Evolutionary conservation across 2,888 invertebrate genomes (phyloP), one percentile per base, ranked within the genome.

Genomic region (Sicus ferrugineus): DNA sequence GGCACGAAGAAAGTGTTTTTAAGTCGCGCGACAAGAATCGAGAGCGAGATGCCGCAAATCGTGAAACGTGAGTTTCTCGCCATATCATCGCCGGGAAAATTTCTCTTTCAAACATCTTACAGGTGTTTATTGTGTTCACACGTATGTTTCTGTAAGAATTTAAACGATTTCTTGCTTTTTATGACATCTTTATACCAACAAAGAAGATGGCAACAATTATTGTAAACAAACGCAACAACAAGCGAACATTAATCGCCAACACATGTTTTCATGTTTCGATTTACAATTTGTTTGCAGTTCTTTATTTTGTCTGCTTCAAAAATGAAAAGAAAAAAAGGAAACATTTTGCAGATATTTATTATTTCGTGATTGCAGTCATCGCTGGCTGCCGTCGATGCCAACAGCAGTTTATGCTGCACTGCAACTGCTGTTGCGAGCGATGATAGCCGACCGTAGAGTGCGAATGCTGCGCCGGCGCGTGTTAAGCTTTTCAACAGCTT

Each of bases 371-470:
- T 54, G 21, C 52, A 38, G 34, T 52, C 23, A 14, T 1, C 4
- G 16, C 2, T 6, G 2, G 3, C 52, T 16, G n/a, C 16, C 23
- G n/a, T n/a, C n/a, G n/a, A n/a, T n/a, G n/a, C 16, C n/a, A 16
- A n/a, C 23, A 23, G n/a, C 30, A 56, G 14, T 23, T 11, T 11
- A 34, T 19, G 48, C 48, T 14, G 48, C 34, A 52, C 23, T 26
- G 42, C 19, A 42, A 23, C 34, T 19, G 23, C 30, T 46, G 23
- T 23, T 21, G 67, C 58, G 75, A 75, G 74, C 75, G 82, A 80
- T 81, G 81, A 81, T 81, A 81, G 82, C 81, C 77, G 81, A 79
- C 80, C 80, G 77, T 77, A 81, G 76, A 77, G 81, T 72, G 74
- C 72, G 72, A 73, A 64, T 64, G 50, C 42, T 67, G 52, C 34